A percentile compares a stretch with the other conserved stretches of the same genome.
Evolutionary conservation across 1,140 invertebrate species (phyloP).

Genomic region (Cotesia vestalis): DNA sequence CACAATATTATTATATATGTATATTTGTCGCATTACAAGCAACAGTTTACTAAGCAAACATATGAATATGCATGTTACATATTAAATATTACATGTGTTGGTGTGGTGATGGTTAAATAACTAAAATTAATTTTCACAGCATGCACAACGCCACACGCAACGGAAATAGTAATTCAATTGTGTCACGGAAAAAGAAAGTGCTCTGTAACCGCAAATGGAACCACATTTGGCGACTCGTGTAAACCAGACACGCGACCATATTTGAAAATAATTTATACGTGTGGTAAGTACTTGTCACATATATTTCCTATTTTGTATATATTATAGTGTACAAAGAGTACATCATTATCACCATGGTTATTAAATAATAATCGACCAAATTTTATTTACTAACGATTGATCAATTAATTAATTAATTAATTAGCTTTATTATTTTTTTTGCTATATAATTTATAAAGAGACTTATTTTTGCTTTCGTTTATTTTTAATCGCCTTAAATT

Average conservation of each 20-base stretch:
- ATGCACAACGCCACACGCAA: conserved; percentile 86
- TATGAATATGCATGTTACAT: no score
- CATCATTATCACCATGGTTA: neutral
- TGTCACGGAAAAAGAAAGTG: conserved; percentile 90
- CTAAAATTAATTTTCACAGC: conserved; percentile 68
- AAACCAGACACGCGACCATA: conserved; percentile 84
- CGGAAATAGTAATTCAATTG: conserved; percentile 86
- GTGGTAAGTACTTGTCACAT: conserved; percentile 78
- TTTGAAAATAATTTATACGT: conserved; percentile 91
- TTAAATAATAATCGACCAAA: neutral
- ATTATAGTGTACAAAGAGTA: neutral
- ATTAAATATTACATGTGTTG: no score
- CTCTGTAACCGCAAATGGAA: conserved; percentile 80
- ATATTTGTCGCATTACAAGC: neutral
- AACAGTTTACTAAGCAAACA: neutral
- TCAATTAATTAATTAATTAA: no score
- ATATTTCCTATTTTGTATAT: conserved; percentile 4
- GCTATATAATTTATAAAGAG: no score
- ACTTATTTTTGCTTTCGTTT: no score
- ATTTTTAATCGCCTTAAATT: no score
- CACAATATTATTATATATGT: neutral
- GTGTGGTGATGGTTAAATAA: neutral
- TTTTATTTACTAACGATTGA: no score
- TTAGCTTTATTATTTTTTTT: no score
- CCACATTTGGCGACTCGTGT: conserved; percentile 89